phyloP scores from a whole-genome alignment of 2,113 vertebrate species.

The Lasiurus borealis region DNA sequence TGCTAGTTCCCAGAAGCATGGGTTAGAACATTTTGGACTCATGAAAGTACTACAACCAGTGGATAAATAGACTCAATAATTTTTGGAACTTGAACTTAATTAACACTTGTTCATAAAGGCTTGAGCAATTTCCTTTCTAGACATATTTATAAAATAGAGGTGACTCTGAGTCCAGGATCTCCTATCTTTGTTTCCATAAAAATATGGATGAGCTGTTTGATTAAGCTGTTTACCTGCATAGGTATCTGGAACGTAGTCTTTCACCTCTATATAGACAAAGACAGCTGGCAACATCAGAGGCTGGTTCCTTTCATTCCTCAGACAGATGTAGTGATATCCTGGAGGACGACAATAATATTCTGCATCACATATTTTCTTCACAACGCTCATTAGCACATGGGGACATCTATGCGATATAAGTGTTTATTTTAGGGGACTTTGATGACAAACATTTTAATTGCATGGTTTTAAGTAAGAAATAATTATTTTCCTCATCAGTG shows the following conservation, averaged over 20 bases:
- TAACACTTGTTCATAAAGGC: not conserved
- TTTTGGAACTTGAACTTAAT: not conserved
- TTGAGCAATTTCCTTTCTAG: not conserved
- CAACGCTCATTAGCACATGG: not conserved
- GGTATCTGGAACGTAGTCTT: slow-evolving; percentile 98
- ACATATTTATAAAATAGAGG: not conserved
- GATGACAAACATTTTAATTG: not conserved
- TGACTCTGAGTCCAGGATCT: not conserved
- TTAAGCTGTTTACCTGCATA: slow-evolving; percentile 92
- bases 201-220: not conserved
- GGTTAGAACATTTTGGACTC: not conserved
- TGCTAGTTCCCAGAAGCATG: not conserved
- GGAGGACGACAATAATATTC: not conserved
- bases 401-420: not conserved
- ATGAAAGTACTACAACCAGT: not conserved
- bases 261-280: slow-evolving; percentile 98
- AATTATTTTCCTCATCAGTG: not conserved
- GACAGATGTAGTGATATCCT: slow-evolving; percentile 97
- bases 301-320: slow-evolving; percentile 98
- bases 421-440: not conserved
- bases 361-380: not conserved
- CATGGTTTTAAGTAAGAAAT: not conserved
- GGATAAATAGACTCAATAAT: not conserved
- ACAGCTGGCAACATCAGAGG: slow-evolving; percentile 94
- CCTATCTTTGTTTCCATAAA: not conserved